Evolutionary conservation across 2,797 vertebrate species (phyloP).

Genomic region (Iguana delicatissima): DNA sequence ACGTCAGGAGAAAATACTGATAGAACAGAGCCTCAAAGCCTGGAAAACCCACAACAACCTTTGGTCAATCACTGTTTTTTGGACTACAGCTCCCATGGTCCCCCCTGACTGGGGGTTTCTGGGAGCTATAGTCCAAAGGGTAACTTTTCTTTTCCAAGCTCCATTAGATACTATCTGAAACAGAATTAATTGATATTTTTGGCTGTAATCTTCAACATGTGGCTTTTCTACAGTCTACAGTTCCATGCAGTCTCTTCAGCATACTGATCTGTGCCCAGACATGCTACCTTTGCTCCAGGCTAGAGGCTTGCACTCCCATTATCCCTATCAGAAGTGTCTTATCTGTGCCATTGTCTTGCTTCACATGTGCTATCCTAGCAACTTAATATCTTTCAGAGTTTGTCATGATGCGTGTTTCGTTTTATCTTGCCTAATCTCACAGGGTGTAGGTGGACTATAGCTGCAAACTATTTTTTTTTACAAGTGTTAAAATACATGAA

Average conservation of each 20-base stretch:
- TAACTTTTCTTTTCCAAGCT: too few relatives aligned
- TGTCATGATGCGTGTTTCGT: neutral
- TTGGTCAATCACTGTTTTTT: neutral
- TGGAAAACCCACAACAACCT: too few relatives aligned
- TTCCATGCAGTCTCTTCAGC: neutral
- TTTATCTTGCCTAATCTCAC: slow-evolving; percentile 8
- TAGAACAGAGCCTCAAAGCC: too few relatives aligned
- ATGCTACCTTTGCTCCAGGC: neutral
- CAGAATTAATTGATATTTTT: neutral
- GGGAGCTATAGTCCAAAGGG: neutral
- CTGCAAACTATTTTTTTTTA: neutral
- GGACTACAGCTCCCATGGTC: neutral
- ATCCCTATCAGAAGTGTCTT: neutral
- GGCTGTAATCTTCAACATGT: neutral
- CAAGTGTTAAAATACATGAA: neutral
- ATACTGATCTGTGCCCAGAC: neutral
- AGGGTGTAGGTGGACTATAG: neutral
- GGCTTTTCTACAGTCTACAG: too few relatives aligned
- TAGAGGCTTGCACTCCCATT: neutral
- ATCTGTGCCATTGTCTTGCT: neutral
- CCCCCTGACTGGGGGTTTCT: neutral
- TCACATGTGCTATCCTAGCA: neutral
- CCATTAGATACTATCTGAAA: neutral
- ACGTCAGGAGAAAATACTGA: too few relatives aligned
- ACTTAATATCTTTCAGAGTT: neutral